phyloP scores from a whole-genome alignment of 1,140 invertebrate genomes.

The Ditylenchus dipsaci region DNA sequence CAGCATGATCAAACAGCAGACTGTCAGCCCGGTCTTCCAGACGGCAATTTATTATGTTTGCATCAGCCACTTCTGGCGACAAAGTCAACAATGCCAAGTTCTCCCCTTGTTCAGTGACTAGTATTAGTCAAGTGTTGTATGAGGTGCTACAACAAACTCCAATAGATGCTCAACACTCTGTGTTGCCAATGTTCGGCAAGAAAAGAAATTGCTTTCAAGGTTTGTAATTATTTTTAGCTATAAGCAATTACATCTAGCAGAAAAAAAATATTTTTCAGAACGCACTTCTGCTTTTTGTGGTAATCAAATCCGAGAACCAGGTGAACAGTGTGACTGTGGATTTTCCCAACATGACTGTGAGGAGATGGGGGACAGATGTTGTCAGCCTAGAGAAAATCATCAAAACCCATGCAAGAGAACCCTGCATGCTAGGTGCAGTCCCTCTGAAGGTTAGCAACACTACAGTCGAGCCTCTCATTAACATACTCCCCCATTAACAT shows the following conservation, averaged over 20 bases:
- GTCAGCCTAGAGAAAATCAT: constrained; percentile 69
- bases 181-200: constrained; percentile 64
- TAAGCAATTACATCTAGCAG: not conserved
- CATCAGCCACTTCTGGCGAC: constrained; percentile 86
- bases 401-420: constrained; percentile 73
- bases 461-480: too few species aligned
- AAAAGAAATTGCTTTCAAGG: constrained; percentile 87
- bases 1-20: constrained; percentile 90
- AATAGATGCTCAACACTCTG: constrained; percentile 48
- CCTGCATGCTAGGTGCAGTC: constrained; percentile 78
- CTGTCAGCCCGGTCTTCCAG: constrained; percentile 80
- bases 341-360: constrained; percentile 91
- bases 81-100: constrained; percentile 90
- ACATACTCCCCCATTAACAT: too few species aligned
- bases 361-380: constrained; percentile 69
- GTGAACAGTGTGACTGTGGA: constrained; percentile 97
- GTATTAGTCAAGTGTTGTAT: constrained; percentile 87
- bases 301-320: constrained; percentile 91
- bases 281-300: constrained; percentile 76
- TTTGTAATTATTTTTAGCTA: not conserved
- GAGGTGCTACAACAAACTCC: constrained; percentile 58
- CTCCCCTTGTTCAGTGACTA: constrained; percentile 82
- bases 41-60: constrained; percentile 97
- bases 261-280: not conserved
- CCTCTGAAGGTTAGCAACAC: constrained; percentile 73